Percentiles rank a stretch among this genome's conserved stretches.
Conservation (phyloP, 2,888 invertebrate species). For the Linnaemya tessellans region DNA sequence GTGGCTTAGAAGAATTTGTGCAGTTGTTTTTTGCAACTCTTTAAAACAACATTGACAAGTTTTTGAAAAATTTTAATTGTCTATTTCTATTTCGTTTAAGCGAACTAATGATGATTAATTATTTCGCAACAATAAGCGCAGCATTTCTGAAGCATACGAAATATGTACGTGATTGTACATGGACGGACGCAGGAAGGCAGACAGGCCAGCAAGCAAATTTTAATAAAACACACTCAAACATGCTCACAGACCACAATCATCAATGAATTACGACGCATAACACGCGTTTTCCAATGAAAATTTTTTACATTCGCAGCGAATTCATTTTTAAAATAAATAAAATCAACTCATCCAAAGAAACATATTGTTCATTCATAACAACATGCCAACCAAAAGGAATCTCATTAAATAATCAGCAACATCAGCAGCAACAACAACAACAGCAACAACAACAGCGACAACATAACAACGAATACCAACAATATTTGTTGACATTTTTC, state of each 20-base stretch:
- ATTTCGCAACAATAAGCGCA: slow-evolving; percentile 66
- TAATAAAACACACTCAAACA: neutral
- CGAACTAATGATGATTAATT: neutral
- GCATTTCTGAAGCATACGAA: slow-evolving; percentile 61
- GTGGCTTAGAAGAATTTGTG: neutral
- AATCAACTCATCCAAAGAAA: slow-evolving; percentile 23
- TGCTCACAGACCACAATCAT: slow-evolving; percentile 31
- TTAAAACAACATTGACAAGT: neutral
- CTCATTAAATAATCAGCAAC: slow-evolving; percentile 63
- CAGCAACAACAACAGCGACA: slow-evolving; percentile 18
- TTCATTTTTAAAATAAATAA: slow-evolving; percentile 46
- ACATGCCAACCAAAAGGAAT: slow-evolving; percentile 65
- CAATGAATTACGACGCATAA: slow-evolving; percentile 69
- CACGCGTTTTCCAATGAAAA: slow-evolving; percentile 69
- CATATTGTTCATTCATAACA: slow-evolving; percentile 69
- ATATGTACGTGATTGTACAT: slow-evolving; percentile 27
- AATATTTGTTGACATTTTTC: slow-evolving; percentile 66
- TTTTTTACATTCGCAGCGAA: slow-evolving; percentile 43
- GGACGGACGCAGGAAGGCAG: neutral
- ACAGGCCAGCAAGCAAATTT: neutral
- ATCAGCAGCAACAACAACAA: slow-evolving; percentile 14
- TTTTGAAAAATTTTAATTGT: neutral
- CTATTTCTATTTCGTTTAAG: neutral
- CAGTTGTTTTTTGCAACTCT: too few relatives aligned
- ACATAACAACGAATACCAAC: slow-evolving; percentile 40